These are phyloP conservation scores for Peromyscus eremicus DNA, from an alignment of 2,797 vertebrate species.

Conservation along the genomic window DNA sequence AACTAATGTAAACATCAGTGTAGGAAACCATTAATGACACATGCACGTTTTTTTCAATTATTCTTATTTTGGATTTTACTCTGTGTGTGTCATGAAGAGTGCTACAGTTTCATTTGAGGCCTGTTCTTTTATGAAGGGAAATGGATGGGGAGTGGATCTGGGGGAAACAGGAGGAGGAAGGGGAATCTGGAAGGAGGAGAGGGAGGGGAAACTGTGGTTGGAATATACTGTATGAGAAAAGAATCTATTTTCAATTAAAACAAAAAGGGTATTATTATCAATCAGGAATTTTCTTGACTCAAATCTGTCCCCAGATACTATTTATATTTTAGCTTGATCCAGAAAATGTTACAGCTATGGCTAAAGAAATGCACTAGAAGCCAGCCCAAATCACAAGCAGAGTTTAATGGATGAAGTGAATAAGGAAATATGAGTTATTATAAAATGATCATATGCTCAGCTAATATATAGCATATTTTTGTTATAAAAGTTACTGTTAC, in stretches of 20 bases:
- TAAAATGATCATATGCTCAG: not conserved
- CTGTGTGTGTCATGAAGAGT: not conserved
- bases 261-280: not conserved
- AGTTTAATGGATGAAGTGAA: slow-evolving; percentile 7
- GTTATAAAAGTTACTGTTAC: not conserved
- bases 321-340: slow-evolving; percentile 50
- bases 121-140: not conserved
- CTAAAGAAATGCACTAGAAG: not conserved
- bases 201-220: too few species aligned
- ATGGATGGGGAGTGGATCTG: too few species aligned
- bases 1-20: slow-evolving; percentile 37
- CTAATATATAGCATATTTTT: not conserved
- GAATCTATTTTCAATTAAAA: not conserved
- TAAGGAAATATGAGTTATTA: slow-evolving; percentile 23
- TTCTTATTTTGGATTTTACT: not conserved
- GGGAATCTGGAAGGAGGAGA: not conserved
- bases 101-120: not conserved
- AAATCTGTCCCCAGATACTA: slow-evolving; percentile 44
- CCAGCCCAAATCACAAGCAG: not conserved
- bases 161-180: rapidly evolving
- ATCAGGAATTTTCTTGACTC: slow-evolving; percentile 21
- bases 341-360: not conserved
- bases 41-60: slow-evolving; percentile 9
- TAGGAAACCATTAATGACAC: slow-evolving; percentile 11
- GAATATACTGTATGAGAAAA: not conserved